Evolutionary conservation across 2,113 vertebrate genomes (phyloP).

Genomic region (Heterotilapia buettikoferi): DNA sequence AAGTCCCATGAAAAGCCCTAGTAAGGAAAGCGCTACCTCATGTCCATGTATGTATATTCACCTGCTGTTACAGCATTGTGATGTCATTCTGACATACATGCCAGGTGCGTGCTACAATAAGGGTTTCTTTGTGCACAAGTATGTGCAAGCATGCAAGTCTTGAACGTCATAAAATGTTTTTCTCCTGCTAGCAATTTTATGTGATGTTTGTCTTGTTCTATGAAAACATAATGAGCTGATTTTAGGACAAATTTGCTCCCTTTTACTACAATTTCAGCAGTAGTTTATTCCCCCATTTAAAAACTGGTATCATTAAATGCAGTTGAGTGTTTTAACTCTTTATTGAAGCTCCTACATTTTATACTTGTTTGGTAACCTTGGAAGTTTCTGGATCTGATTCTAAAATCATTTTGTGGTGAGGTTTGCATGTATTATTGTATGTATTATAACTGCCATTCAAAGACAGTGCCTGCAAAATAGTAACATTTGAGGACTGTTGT

Average conservation of each 20-base stretch:
- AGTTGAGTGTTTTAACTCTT: not conserved
- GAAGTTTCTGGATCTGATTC: not conserved
- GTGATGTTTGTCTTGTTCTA: not conserved
- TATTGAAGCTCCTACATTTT: not conserved
- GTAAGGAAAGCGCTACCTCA: constrained; percentile 8
- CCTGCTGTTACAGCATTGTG: constrained; percentile 16
- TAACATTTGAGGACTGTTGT: not conserved
- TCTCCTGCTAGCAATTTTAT: not conserved
- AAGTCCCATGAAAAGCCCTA: constrained; percentile 11
- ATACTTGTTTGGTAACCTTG: not conserved
- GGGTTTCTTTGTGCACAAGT: not conserved
- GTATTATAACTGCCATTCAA: not conserved
- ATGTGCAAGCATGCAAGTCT: not conserved
- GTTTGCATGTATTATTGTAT: not conserved
- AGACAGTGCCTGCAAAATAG: not conserved
- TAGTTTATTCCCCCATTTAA: not conserved
- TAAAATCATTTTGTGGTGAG: not conserved
- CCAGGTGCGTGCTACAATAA: constrained; percentile 12
- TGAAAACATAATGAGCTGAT: not conserved
- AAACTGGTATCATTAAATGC: not conserved
- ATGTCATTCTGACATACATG: constrained; percentile 20
- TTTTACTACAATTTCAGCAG: not conserved
- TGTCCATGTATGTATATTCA: constrained; percentile 4
- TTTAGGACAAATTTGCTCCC: not conserved
- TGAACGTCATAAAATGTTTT: not conserved